Conservation (phyloP, 2,888 invertebrate species). For the Chloromyia formosa region DNA sequence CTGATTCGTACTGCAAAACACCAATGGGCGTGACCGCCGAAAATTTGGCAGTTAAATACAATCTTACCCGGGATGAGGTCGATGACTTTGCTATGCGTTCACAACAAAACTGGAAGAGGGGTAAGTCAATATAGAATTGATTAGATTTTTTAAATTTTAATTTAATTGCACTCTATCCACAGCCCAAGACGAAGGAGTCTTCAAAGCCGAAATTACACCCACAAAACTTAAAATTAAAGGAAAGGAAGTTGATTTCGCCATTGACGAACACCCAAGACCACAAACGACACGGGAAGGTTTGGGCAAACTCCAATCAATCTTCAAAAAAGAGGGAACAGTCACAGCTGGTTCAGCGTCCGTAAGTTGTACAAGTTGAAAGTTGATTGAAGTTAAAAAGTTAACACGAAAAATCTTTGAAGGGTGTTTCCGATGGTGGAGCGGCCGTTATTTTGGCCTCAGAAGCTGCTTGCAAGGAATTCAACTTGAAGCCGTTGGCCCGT, state of each 20-base stretch:
- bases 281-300: constrained; percentile 86
- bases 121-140: constrained; percentile 64
- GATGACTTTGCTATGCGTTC: constrained; percentile 87
- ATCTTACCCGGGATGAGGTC: constrained; percentile 81
- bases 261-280: constrained; percentile 94
- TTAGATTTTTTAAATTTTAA: background rate
- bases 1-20: constrained; percentile 87
- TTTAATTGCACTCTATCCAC: constrained; percentile 51
- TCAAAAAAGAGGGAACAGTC: constrained; percentile 93
- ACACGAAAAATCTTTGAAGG: constrained; percentile 66
- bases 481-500: constrained; percentile 88
- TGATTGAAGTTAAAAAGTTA: constrained; percentile 31
- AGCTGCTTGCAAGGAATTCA: constrained; percentile 81
- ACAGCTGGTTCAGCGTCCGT: constrained; percentile 96
- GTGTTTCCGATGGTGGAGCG: constrained; percentile 97
- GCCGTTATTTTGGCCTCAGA: constrained; percentile 92
- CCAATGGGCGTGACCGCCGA: constrained; percentile 98
- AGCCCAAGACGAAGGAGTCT: constrained; percentile 89
- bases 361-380: constrained; percentile 58
- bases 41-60: constrained; percentile 87
- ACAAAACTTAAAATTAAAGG: constrained; percentile 85
- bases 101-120: constrained; percentile 86
- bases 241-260: constrained; percentile 78
- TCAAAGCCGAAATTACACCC: constrained; percentile 89
- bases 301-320: constrained; percentile 85